Conservation (phyloP, 1,140 invertebrate genomes). For the Bacillus rossius region DNA sequence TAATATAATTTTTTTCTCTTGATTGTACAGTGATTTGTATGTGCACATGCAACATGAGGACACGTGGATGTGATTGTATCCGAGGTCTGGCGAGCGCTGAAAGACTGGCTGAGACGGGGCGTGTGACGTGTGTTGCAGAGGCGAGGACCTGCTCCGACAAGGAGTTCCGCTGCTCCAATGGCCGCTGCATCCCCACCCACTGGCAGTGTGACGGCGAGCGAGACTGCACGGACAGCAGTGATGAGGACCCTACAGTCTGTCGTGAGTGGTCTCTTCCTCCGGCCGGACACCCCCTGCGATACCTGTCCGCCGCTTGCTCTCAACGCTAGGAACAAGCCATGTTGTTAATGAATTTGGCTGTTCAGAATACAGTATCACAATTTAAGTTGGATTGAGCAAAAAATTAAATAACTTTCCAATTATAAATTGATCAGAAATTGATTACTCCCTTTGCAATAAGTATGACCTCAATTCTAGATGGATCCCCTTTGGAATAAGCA, state of each 20-base stretch:
- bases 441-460: too few relatives aligned
- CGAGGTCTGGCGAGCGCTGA: not conserved
- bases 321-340: too few relatives aligned
- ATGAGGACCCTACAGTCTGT: slow-evolving; percentile 60
- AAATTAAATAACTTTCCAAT: too few relatives aligned
- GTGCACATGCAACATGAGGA: not conserved
- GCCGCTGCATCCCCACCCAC: slow-evolving; percentile 68
- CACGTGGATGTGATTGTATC: not conserved
- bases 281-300: too few relatives aligned
- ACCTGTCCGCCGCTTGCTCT: too few relatives aligned
- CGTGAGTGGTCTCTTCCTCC: slow-evolving; percentile 52
- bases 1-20: too few relatives aligned
- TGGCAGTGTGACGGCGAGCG: slow-evolving; percentile 73
- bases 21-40: not conserved
- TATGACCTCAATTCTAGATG: too few relatives aligned
- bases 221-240: slow-evolving; percentile 69
- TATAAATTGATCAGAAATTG: too few relatives aligned
- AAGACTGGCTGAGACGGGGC: not conserved
- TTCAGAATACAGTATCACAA: too few relatives aligned
- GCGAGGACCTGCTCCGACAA: slow-evolving; percentile 52
- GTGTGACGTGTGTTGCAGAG: slow-evolving; percentile 44
- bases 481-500: too few relatives aligned
- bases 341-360: too few relatives aligned
- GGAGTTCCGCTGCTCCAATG: slow-evolving; percentile 65
- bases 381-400: too few relatives aligned